A percentile compares a stretch with the other conserved stretches of the same genome.
Conservation (phyloP, 1,140 invertebrate species). For the Macrocentrus cingulum region DNA sequence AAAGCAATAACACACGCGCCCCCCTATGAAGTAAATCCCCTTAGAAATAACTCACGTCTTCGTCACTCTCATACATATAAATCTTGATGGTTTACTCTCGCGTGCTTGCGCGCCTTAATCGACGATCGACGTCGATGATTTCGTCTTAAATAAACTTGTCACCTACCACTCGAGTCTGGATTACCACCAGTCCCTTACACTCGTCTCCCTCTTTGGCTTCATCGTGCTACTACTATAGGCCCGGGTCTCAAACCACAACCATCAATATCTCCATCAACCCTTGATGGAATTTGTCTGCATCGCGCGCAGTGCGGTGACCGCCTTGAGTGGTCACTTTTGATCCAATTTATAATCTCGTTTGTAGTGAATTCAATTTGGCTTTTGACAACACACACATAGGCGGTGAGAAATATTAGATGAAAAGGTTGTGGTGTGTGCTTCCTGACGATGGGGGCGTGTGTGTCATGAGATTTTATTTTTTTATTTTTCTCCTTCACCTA, state of each 20-base stretch:
- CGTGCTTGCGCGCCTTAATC: conserved; percentile 35
- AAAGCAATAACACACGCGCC: conserved; percentile 54
- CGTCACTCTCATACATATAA: conserved; percentile 22
- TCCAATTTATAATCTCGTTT: conserved; percentile 29
- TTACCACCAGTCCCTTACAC: conserved; percentile 28
- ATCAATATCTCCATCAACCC: conserved; percentile 12
- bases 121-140: conserved; percentile 38
- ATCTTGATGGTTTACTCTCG: not conserved
- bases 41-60: conserved; percentile 19
- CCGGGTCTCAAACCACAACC: not conserved
- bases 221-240: too few relatives aligned
- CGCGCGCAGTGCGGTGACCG: conserved; percentile 31
- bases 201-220: conserved; percentile 21
- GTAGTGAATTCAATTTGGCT: conserved; percentile 21
- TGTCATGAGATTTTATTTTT: not conserved
- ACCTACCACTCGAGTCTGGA: conserved; percentile 33
- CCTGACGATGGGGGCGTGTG: not conserved
- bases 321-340: conserved; percentile 48
- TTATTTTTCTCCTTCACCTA: not conserved
- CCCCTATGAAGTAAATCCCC: conserved; percentile 23
- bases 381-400: not conserved
- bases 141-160: conserved; percentile 42
- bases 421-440: too few relatives aligned
- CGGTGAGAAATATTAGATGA: not conserved
- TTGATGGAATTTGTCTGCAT: too few relatives aligned